Evolutionary conservation across 2,888 invertebrate genomes (phyloP), one percentile per base, ranked within the genome.

Genomic region (Loripinus fragilis): DNA sequence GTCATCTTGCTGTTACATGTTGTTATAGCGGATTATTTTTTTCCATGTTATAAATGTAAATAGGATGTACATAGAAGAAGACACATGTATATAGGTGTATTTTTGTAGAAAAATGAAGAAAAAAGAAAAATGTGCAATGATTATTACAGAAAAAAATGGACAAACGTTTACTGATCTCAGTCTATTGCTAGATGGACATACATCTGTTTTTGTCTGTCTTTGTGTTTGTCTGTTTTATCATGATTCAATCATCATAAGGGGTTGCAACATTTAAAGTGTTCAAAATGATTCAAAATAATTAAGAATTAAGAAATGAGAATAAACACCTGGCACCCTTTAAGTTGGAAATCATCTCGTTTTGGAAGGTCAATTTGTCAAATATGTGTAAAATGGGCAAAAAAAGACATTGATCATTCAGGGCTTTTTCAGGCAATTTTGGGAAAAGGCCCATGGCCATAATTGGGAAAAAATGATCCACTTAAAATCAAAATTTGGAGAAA

Each of bases 61-160:
- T 23, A 60, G 12, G 2, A 33, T 60, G 60, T 60, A 60, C 30
- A 60, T 60, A 60, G 60, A 28, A 30, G 71, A 35, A 71, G 12
- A 55, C 55, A 64, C 60, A 55, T 80, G 80, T 80, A 80, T 33
- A 81, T 77, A 81, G 68, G 66, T 77, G 80, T 81, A 81, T 81
- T 81, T 81, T 81, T 81, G 80, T 81, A 81, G 80, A 71, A 76
- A 80, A 79, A 80, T 55, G 55, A 55, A 55, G 23, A 60, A 33
- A 60, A 33, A 60, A 60, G 10, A 33, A 33, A 10, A 55, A 55
- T 55, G 28, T 28, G 38, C 38, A 38, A 38, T 38, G 38, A 12
- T 38, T 38, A 38, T 8, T 5, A 38, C 5, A 38, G 7, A 55
- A 55, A 55, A 55, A 55, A 30, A 60, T 60, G 60, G 60, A 60